Evolutionary conservation across 2,797 vertebrate species (phyloP).

Genomic region (Hybognathus amarus): DNA sequence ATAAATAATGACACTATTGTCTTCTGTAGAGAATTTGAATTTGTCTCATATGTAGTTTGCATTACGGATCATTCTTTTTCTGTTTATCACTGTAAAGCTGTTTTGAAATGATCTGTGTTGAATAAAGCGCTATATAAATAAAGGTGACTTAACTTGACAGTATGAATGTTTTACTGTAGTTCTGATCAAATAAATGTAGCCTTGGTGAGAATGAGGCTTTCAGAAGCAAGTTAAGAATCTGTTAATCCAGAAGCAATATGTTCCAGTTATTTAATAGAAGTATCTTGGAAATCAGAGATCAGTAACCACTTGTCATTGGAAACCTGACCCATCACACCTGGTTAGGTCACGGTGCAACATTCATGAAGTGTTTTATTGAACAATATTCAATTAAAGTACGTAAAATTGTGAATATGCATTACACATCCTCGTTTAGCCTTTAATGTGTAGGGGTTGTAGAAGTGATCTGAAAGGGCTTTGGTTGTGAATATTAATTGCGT

Average conservation of each 20-base stretch:
- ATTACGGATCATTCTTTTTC: not conserved
- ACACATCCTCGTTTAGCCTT: not conserved
- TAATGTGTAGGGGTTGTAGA: not conserved
- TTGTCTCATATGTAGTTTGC: not conserved
- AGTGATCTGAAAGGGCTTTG: slow-evolving; percentile 11
- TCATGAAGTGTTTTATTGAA: not conserved
- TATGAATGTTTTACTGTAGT: not conserved
- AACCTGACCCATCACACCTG: slow-evolving; percentile 5
- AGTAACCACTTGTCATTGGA: not conserved
- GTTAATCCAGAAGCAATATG: not conserved
- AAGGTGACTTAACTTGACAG: not conserved
- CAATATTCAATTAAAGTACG: not conserved
- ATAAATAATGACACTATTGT: no score
- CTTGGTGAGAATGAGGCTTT: not conserved
- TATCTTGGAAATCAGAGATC: not conserved
- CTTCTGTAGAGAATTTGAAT: not conserved
- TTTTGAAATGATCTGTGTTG: not conserved
- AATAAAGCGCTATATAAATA: no score
- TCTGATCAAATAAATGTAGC: not conserved
- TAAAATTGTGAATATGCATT: not conserved
- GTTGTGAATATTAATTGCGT: not conserved
- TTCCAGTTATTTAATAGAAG: not conserved
- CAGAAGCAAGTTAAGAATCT: not conserved
- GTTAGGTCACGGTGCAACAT: not conserved
- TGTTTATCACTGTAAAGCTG: not conserved